These are phyloP conservation scores for Cryptus armator DNA, from an alignment of 2,888 invertebrate genomes.

Conservation along the genomic window DNA sequence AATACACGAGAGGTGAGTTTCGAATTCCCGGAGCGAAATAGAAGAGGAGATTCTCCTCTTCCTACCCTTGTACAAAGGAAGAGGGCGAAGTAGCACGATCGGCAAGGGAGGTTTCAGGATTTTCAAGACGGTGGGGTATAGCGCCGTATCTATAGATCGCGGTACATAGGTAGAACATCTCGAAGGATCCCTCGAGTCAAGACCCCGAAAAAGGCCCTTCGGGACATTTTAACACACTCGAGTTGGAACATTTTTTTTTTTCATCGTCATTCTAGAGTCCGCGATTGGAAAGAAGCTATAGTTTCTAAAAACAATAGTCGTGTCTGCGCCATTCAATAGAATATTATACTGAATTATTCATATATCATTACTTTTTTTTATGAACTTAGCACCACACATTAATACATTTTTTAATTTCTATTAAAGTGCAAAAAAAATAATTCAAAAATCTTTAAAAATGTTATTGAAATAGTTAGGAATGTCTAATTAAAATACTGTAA, in stretches of 20 bases:
- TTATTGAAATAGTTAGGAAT: too few species aligned
- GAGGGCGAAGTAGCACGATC: slow-evolving; percentile 18
- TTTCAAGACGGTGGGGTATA: background rate
- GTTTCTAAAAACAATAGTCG: background rate
- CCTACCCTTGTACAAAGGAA: background rate
- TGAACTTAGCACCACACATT: too few species aligned
- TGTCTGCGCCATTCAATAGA: too few species aligned
- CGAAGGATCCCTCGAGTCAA: background rate
- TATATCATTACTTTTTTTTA: too few species aligned
- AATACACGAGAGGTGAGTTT: slow-evolving; percentile 11
- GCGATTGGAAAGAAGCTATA: background rate
- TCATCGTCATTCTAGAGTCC: background rate
- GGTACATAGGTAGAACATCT: background rate
- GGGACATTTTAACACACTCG: slow-evolving; percentile 18
- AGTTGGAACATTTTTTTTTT: slow-evolving; percentile 5
- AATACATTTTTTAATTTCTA: too few species aligned
- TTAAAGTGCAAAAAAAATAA: too few species aligned
- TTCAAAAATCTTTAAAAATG: too few species aligned
- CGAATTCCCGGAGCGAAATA: background rate
- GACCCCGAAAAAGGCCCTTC: slow-evolving; percentile 17
- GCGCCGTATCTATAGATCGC: slow-evolving; percentile 5
- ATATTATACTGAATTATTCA: too few species aligned
- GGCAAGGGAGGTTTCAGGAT: slow-evolving; percentile 31
- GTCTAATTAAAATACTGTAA: too few species aligned
- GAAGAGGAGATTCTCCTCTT: slow-evolving; percentile 1